phyloP scores from a whole-genome alignment of 2,113 vertebrate species.

The Sclerurus mexicanus region DNA sequence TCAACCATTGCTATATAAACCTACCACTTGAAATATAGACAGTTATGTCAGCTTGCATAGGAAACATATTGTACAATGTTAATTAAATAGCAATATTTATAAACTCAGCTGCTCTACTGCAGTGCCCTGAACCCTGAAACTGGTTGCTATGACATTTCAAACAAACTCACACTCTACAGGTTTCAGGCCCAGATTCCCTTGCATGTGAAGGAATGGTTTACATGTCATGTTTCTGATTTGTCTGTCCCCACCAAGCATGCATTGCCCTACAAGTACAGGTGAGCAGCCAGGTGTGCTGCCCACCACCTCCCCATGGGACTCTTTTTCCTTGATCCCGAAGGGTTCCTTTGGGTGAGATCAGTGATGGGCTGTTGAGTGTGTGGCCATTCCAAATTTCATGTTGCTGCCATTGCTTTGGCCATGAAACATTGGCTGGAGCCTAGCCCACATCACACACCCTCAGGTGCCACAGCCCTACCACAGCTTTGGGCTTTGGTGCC shows the following conservation, averaged over 20 bases:
- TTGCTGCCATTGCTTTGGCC: neutral
- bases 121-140: neutral
- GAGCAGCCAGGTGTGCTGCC: neutral
- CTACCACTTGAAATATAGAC: conserved; percentile 8
- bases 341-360: accelerated
- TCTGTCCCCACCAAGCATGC: accelerated
- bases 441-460: neutral
- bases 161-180: neutral
- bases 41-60: neutral
- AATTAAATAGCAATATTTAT: conserved; percentile 33
- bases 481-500: neutral
- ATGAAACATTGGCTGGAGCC: accelerated
- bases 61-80: neutral
- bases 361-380: accelerated
- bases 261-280: accelerated
- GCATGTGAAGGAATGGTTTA: neutral
- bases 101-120: neutral
- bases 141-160: neutral
- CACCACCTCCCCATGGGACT: accelerated
- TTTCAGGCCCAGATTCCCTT: neutral
- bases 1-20: conserved; percentile 6
- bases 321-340: accelerated
- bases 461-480: neutral
- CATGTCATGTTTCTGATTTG: neutral
- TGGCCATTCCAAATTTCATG: accelerated